Evolutionary conservation across 1,140 invertebrate genomes (phyloP), one percentile per base, ranked within the genome.

Genomic region (Gryllus bimaculatus): DNA sequence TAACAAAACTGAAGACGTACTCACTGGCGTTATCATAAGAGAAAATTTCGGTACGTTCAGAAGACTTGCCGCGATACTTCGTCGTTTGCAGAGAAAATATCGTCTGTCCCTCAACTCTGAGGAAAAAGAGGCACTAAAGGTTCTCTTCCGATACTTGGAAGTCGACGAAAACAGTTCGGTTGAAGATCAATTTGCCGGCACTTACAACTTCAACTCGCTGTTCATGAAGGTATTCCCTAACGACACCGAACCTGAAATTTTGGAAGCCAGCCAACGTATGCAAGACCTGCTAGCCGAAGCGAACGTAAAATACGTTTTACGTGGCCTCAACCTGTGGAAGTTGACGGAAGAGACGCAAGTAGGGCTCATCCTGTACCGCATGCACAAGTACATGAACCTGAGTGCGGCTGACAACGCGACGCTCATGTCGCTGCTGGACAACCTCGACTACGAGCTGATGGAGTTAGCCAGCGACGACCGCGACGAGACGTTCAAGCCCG

Each of bases 331-430:
- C 48, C 75, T 76, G 10, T 76, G 75, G 75, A 76, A 76, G n/a
- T 76, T 76, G 48, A 26, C 75, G 48, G 48, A 39, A 76, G 75
- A 76, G 48, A 76, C 75, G 8, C 75, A 76, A 47, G 75, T 76
- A 47, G 39, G 39, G 48, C 75, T 76, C 0, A 76, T 76, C 8
- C n/a, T 76, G n/a, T 76, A 76, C 47, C 75, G 47, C 18, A 39
- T 76, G 3, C n/a, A 4, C 18, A 76, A 76, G 75, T 47, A 76
- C 48, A 48, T 48, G 48, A 7, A 76, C n/a, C 48, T 76, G n/a
- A 48, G 39, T 48, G 15, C 39, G 13, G 47, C 26, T 13, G 75
- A 12, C 15, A 76, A 48, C 12, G 47, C 10, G 12, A 48, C 75
- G 8, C 12, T 76, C 15, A 76, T 7, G 10, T 39, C 47, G 8